Evolutionary conservation across 2,113 vertebrate genomes (phyloP), one percentile per base, ranked within the genome.

Genomic region (Morone saxatilis): DNA sequence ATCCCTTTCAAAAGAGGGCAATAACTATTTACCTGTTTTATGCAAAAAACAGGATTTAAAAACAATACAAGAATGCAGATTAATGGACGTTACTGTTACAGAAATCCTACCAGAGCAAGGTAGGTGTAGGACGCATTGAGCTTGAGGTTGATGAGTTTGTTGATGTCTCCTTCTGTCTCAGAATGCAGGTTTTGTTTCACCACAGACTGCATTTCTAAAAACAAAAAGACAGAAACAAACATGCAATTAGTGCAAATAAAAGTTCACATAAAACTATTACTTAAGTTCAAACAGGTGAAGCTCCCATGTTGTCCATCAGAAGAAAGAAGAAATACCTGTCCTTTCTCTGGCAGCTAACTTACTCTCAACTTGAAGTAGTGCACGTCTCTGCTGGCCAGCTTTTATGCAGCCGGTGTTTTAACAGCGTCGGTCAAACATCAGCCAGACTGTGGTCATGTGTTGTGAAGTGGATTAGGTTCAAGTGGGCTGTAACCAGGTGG

Each of bases 101-200:
- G 9, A 66, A 41, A 40, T 43, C 78, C 0, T 88, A 95, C 95
- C 91, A 96, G 80, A 59, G 94, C 71, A 14, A 94, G 91, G 78
- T 89, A 95, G 17, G 94, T 92, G 82, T 95, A 96, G 38, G 95
- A 95, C 2, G 95, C 94, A 8, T 53, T 89, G 67, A 96, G 91
- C 78, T 95, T 95, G 71, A 91, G 71, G 85, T 95, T 94, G 86
- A 94, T 71, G 12, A 96, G 90, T 71, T 94, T 95, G 89, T 95
- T 96, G 63, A 95, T 1, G 77, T 94, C 94, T 7, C 40, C 91
- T 74, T 96, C 95, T 10, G 84, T 91, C 36, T 95, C 94, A 7
- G 75, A 38, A 67, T 95, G 93, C 45, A 94, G 68, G 91, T 95
- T 96, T 60, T 96, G 94, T 85, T 88, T 95, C 0, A 96, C 84